phyloP scores from a whole-genome alignment of 92 coral and sea anemone species.

The Zoanthus sansibaricus region DNA sequence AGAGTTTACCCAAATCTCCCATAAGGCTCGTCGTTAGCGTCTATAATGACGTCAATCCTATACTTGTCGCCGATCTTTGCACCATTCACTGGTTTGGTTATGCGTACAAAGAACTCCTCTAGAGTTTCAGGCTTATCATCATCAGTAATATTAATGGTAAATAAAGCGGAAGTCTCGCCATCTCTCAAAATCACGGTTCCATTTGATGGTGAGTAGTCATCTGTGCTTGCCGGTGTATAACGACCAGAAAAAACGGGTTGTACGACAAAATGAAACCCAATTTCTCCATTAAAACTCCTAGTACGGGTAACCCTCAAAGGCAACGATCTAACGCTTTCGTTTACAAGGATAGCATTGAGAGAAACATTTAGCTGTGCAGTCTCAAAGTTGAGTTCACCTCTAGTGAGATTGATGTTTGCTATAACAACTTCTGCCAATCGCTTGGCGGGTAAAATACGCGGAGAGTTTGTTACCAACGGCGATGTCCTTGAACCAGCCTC shows the following conservation, averaged over 20 bases:
- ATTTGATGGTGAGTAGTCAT: constrained; percentile 74
- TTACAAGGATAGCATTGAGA: constrained; percentile 63
- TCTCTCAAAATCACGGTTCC: constrained; percentile 72
- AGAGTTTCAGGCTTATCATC: constrained; percentile 80
- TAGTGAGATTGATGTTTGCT: constrained; percentile 73
- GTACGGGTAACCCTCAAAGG: constrained; percentile 68
- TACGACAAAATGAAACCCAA: constrained; percentile 79
- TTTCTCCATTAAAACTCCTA: constrained; percentile 68
- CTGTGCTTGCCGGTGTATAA: constrained; percentile 46
- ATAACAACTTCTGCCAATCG: constrained; percentile 86
- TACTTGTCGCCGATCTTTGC: constrained; percentile 73
- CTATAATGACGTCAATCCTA: constrained; percentile 76
- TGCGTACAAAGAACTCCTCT: constrained; percentile 84
- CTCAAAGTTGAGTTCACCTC: constrained; percentile 90
- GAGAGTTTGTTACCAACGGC: constrained; percentile 69
- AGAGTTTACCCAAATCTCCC: constrained; percentile 89
- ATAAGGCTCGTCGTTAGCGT: constrained; percentile 87
- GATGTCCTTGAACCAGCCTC: constrained; percentile 65
- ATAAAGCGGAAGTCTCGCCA: constrained; percentile 52
- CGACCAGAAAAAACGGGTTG: constrained; percentile 57
- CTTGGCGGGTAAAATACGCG: constrained; percentile 70
- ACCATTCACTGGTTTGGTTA: constrained; percentile 88
- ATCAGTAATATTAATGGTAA: constrained; percentile 70
- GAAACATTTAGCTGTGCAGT: constrained; percentile 60
- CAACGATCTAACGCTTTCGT: constrained; percentile 61